Base-by-base conservation (phyloP, 2,797 vertebrate species). In the Mormyrus hasselquistii region DNA sequence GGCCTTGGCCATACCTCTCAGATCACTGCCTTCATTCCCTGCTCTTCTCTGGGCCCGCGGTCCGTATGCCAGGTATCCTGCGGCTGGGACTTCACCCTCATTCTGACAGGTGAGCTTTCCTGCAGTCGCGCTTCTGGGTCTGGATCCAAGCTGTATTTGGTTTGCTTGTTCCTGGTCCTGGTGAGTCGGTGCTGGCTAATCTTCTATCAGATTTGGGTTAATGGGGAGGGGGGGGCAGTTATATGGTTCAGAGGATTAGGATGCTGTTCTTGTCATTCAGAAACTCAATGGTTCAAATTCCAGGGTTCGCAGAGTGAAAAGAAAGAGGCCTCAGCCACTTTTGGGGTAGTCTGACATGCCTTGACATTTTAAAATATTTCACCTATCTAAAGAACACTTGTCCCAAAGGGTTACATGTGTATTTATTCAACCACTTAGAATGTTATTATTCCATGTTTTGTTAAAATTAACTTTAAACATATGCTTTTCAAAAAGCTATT, bases 51-150 rank as follows among this genome's bases (percentile, higher is more conserved):
- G 38, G 93, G 92, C 14, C 93, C 90, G 59, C 93, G 90, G 88
- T 91, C 90, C 76, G 92, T 98, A 86, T 93, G 92, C 62, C 94
- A 96, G 88, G 97, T 98, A 65, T 95, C 97, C 53, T 99, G 98
- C 92, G 98, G 98, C 85, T 99, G 98, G 98, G 97, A 99, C 93
- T 99, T 99, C 92, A 97, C 97, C 25, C 93, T 99, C 90, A 90
- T 98, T 79, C 95, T 98, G 88, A 95, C 93, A 89, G 97, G 98
- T 98, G 92, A 95, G 92, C 19, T 49, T 14, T 25, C 49, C 82
- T 29, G 49, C 4, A 22, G n/a, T 49, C 1, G 44, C 12, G 8
- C 19, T 22, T 84, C 16, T 41, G 41, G 41, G 76, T 82, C 38
- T 82, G 16, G 22, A 52, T 49, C 7, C 2, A 25, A 52, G 49